These are phyloP conservation scores for Pseudorectes ferrugineus DNA, from an alignment of 2,113 vertebrate species.

Conservation along the genomic window DNA sequence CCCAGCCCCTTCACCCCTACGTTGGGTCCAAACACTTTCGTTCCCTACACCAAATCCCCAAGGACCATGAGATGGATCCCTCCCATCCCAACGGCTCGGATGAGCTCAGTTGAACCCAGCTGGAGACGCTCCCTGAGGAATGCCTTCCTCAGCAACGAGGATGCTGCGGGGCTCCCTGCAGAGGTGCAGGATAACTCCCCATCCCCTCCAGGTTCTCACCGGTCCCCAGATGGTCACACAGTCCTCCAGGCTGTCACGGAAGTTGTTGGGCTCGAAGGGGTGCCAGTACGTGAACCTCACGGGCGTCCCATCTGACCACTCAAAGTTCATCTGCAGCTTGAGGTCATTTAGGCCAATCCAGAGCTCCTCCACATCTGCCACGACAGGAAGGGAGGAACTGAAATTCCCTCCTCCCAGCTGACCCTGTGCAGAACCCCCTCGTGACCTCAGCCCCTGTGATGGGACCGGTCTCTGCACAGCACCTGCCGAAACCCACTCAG, in stretches of 20 bases:
- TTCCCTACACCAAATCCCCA: not conserved
- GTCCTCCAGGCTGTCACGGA: slow-evolving; percentile 90
- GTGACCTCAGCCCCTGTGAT: accelerated
- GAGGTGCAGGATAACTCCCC: not conserved
- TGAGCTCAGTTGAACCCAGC: not conserved
- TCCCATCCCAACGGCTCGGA: not conserved
- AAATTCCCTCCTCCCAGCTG: not conserved
- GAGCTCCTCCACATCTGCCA: slow-evolving; percentile 88
- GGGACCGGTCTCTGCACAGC: not conserved
- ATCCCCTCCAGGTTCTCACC: slow-evolving; percentile 72
- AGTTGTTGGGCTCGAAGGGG: slow-evolving; percentile 96
- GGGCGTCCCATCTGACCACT: slow-evolving; percentile 90
- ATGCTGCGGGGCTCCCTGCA: not conserved
- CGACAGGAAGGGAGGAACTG: not conserved
- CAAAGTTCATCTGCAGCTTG: slow-evolving; percentile 95
- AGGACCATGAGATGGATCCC: not conserved
- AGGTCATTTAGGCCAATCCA: slow-evolving; percentile 96
- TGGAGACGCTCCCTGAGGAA: not conserved
- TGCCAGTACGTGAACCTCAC: slow-evolving; percentile 97
- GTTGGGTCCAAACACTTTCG: not conserved
- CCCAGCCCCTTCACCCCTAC: not conserved
- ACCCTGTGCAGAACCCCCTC: accelerated
- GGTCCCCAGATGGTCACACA: slow-evolving; percentile 95
- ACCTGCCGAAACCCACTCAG: not conserved
- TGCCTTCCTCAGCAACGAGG: not conserved